Percentiles rank a stretch among this genome's conserved stretches.
These are phyloP conservation scores for Myrmecobius fasciatus DNA, from an alignment of 2,113 vertebrate species.

Conservation along the genomic window DNA sequence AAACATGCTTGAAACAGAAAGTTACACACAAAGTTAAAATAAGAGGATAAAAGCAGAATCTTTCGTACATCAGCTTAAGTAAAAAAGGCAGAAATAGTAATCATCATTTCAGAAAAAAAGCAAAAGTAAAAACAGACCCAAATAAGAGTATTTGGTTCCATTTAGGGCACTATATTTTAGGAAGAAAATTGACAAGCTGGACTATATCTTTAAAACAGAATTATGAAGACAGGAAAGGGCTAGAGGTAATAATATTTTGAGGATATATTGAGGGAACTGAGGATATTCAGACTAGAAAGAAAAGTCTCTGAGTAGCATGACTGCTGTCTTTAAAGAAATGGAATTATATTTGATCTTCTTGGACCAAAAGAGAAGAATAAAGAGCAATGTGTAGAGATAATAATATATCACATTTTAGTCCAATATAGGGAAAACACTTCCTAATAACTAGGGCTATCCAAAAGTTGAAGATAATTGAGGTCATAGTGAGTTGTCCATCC, in stretches of 20 bases:
- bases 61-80: too few relatives aligned
- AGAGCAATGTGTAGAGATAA: not conserved
- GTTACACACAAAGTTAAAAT: too few relatives aligned
- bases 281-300: not conserved
- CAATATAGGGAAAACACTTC: not conserved
- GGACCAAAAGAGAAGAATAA: not conserved
- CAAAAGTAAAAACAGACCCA: not conserved
- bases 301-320: not conserved
- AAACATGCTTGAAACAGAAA: too few relatives aligned
- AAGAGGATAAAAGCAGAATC: too few relatives aligned
- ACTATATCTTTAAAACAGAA: not conserved
- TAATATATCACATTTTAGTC: not conserved
- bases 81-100: too few relatives aligned
- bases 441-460: not conserved
- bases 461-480: not conserved
- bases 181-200: not conserved
- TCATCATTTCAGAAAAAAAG: too few relatives aligned
- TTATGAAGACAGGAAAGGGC: not conserved
- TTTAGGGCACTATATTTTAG: not conserved
- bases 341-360: not conserved
- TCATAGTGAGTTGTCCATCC: not conserved
- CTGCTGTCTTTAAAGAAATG: not conserved
- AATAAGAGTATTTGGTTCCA: not conserved
- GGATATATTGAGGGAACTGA: not conserved
- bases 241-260: not conserved